phyloP scores from a whole-genome alignment of 2,113 vertebrate species.

The Eira barbara region DNA sequence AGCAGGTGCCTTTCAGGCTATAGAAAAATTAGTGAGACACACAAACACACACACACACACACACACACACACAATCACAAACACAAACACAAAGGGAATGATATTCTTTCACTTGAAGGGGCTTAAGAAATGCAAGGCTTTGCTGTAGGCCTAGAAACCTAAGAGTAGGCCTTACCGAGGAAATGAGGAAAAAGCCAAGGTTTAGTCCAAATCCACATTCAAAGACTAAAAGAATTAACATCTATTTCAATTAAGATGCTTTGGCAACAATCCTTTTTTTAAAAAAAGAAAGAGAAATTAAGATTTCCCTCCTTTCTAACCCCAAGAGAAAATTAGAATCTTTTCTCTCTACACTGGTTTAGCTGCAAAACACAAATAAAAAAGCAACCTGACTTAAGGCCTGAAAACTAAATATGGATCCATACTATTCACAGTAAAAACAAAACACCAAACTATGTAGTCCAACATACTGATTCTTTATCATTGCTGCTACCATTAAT shows the following conservation, averaged over 20 bases:
- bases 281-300: constrained; percentile 42
- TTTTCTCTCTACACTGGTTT: constrained; percentile 27
- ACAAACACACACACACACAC: constrained; percentile 8
- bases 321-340: constrained; percentile 57
- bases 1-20: constrained; percentile 60
- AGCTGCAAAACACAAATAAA: constrained; percentile 17
- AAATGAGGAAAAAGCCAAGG: constrained; percentile 19
- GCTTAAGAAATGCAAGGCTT: constrained; percentile 54
- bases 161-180: constrained; percentile 46
- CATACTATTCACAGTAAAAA: neutral
- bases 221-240: constrained; percentile 49
- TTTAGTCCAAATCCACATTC: constrained; percentile 57
- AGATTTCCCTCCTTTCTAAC: constrained; percentile 1
- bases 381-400: constrained; percentile 42
- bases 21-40: constrained; percentile 26
- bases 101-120: constrained; percentile 40
- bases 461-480: constrained; percentile 44
- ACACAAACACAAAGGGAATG: constrained; percentile 53
- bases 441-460: neutral
- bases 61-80: constrained; percentile 21
- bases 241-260: constrained; percentile 52
- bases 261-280: constrained; percentile 44
- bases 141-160: constrained; percentile 44
- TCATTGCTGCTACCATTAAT: constrained; percentile 29
- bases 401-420: constrained; percentile 56